Conservation (phyloP, 2,113 vertebrate genomes). For the Procavia capensis region DNA sequence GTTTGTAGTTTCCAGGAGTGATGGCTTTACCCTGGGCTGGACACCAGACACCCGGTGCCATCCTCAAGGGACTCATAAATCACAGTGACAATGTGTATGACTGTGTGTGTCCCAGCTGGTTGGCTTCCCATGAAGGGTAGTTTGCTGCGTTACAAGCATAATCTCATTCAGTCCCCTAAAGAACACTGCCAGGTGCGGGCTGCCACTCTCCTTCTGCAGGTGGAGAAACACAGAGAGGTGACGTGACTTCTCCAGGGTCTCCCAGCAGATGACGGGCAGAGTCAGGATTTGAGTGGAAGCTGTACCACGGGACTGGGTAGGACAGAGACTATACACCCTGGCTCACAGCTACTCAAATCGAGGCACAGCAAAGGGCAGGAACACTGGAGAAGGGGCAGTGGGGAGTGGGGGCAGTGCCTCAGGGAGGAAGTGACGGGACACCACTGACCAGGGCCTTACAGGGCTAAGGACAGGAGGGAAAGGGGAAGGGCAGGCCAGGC, state of each 20-base stretch:
- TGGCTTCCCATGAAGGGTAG: background rate
- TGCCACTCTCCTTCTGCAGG: background rate
- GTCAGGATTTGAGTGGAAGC: background rate
- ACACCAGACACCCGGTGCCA: background rate
- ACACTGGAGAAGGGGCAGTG: background rate
- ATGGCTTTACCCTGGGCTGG: background rate
- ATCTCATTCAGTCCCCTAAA: background rate
- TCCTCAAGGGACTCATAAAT: background rate
- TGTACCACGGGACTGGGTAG: accelerated
- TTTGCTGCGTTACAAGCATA: background rate
- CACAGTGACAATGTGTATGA: background rate
- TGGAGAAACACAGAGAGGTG: background rate
- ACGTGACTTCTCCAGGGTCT: background rate
- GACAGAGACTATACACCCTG: background rate
- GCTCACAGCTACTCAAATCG: background rate
- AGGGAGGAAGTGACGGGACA: background rate
- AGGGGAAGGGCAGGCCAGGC: background rate
- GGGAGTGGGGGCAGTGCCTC: background rate
- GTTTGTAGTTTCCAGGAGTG: background rate
- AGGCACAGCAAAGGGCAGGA: background rate
- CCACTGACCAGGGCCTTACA: background rate
- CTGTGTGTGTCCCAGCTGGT: background rate
- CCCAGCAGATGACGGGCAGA: background rate
- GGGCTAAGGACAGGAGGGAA: background rate
- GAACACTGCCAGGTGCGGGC: background rate